Evolutionary conservation across 2,113 vertebrate genomes (phyloP), one percentile per base, ranked within the genome.

Genomic region (Taxidea taxus): DNA sequence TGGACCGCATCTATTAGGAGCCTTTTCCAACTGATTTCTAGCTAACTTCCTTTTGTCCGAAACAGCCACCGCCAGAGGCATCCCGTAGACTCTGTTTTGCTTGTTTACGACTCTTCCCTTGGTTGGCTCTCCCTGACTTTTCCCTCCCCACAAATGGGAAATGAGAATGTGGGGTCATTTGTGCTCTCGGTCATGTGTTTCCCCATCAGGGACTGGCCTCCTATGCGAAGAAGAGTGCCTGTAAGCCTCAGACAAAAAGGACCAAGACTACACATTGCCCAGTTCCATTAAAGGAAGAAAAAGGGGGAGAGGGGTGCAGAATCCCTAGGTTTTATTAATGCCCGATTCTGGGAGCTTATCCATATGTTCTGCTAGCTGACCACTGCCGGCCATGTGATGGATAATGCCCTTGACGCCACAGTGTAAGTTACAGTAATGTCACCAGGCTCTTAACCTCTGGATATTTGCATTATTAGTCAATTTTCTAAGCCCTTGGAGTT

Each of bases 391-490:
- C 0, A 0, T 0, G 5, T 90, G 97, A 96, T 92, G 72, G 93
- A 93, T 86, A 96, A 97, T 98, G 96, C 95, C 97, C 92, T 96
- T 93, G 82, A 96, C 90, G 80, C 87, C 77, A 86, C 23, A 0
- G 3, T 21, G 16, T 68, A 80, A 0, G 0, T 94, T 97, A 97
- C 97, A 97, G 96, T 97, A 82, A 85, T 97, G 98, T 94, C 97
- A 98, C 94, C 96, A 97, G 96, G 62, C 98, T 98, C 96, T 98
- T 99, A 98, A 98, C 98, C 98, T 97, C 88, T 42, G 97, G 72
- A 75, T 97, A 97, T 98, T 98, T 98, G 98, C 98, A 98, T 98
- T 98, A 98, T 98, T 98, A 98, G 97, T 98, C 98, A 98, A 92
- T 98, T 98, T 98, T 91, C 88, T 97, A 98, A 98, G 97, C 94